Conservation (phyloP, 2,888 invertebrate genomes). For the Papilio elwesi region DNA sequence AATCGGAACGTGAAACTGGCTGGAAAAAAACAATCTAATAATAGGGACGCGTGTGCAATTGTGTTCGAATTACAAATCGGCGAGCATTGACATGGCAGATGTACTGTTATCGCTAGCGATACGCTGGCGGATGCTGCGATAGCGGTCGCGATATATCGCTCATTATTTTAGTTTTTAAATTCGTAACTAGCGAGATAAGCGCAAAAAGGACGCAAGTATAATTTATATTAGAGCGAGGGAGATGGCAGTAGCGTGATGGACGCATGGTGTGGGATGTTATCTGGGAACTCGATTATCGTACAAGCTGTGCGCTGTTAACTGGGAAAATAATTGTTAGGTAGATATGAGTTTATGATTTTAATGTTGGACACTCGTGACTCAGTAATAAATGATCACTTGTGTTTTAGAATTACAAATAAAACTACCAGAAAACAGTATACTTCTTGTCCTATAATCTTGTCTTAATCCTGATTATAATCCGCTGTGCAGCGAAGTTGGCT, state of each 20-base stretch:
- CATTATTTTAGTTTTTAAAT: constrained; percentile 76
- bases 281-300: constrained; percentile 51
- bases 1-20: constrained; percentile 18
- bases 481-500: too few relatives aligned
- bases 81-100: constrained; percentile 69
- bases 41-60: constrained; percentile 36
- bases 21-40: constrained; percentile 37
- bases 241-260: constrained; percentile 66
- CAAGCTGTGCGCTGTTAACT: constrained; percentile 44
- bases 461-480: too few relatives aligned
- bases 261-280: constrained; percentile 64
- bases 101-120: constrained; percentile 63
- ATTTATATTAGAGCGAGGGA: constrained; percentile 54
- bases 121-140: constrained; percentile 74
- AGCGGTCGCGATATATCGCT: constrained; percentile 57
- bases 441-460: too few relatives aligned
- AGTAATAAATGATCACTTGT: background rate
- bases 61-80: constrained; percentile 51
- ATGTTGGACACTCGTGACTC: constrained; percentile 24
- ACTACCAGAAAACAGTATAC: too few relatives aligned
- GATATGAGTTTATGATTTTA: constrained; percentile 46
- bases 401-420: background rate
- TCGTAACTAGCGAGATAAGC: constrained; percentile 63
- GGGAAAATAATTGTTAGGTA: constrained; percentile 47
- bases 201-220: constrained; percentile 56